Evolutionary conservation across 2,113 vertebrate species (phyloP).

Genomic region (Phodopus roborovskii): DNA sequence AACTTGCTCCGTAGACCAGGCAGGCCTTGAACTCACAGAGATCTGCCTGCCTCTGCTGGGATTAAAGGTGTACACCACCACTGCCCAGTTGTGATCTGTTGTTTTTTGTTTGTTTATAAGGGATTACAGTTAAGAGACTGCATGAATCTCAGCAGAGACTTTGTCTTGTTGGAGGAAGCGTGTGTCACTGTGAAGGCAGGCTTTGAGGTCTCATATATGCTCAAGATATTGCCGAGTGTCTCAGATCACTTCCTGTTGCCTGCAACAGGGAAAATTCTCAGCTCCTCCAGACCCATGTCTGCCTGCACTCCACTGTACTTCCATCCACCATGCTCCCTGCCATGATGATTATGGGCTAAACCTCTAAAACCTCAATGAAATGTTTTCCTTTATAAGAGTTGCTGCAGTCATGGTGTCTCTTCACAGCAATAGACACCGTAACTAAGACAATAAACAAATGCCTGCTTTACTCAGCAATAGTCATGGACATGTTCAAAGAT

Average conservation of each 20-base stretch:
- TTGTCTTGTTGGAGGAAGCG: not conserved
- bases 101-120: not conserved
- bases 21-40: no score
- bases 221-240: not conserved
- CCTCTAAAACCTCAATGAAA: not conserved
- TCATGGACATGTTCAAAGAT: not conserved
- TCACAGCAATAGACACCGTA: not conserved
- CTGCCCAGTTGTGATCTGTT: no score
- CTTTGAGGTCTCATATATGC: not conserved
- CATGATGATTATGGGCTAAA: not conserved
- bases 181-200: not conserved
- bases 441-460: not conserved
- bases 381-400: not conserved
- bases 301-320: not conserved
- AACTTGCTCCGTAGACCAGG: no score
- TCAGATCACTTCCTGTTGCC: not conserved
- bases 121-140: not conserved
- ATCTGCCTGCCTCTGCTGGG: no score
- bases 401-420: not conserved
- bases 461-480: not conserved
- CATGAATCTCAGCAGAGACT: not conserved
- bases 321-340: not conserved
- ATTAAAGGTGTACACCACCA: no score
- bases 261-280: not conserved
- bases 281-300: not conserved